Evolutionary conservation across 1,140 invertebrate genomes (phyloP), one percentile per base, ranked within the genome.

Genomic region (Macrosteles quadrilineatus): DNA sequence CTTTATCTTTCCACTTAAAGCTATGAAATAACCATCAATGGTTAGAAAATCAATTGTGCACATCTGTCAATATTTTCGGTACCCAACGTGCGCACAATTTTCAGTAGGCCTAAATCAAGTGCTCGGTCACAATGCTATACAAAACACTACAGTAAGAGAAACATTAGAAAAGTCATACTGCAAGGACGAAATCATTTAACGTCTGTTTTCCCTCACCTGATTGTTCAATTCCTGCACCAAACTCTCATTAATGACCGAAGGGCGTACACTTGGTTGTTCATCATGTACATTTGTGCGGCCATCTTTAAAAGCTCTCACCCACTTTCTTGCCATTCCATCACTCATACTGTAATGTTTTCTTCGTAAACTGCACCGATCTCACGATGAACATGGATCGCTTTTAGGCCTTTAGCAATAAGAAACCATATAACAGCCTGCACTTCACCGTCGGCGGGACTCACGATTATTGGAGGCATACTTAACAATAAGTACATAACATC

Each of bases 31-130:
- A n/a, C n/a, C n/a, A n/a, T n/a, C n/a, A n/a, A n/a, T n/a, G n/a
- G n/a, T n/a, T n/a, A n/a, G n/a, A n/a, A n/a, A n/a, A n/a, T n/a
- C n/a, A n/a, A n/a, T 69, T 69, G 29, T 69, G 68, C 4, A 29
- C 2, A 32, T 69, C 68, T 17, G 68, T 69, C 1, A 69, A 23
- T 55, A 69, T 59, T 69, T 69, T 69, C 32, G 68, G 68, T 12
- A 69, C 53, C 68, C 68, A 69, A 31, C 68, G n/a, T 27, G 53
- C 12, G 63, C 68, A 69, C 53, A 69, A 69, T 21, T 69, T 69
- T 1, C 31, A 31, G 30, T 69, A 69, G 30, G 11, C 31, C n/a
- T n/a, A n/a, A n/a, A n/a, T n/a, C 17, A 69, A 32, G 32, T 32
- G 2, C 17, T 69, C 17, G 1, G 68, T 65, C 1, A 69, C 55